These are phyloP conservation scores for Scaptomyza cyrtandrae DNA, from an alignment of 2,888 invertebrate genomes.

Conservation along the genomic window DNA sequence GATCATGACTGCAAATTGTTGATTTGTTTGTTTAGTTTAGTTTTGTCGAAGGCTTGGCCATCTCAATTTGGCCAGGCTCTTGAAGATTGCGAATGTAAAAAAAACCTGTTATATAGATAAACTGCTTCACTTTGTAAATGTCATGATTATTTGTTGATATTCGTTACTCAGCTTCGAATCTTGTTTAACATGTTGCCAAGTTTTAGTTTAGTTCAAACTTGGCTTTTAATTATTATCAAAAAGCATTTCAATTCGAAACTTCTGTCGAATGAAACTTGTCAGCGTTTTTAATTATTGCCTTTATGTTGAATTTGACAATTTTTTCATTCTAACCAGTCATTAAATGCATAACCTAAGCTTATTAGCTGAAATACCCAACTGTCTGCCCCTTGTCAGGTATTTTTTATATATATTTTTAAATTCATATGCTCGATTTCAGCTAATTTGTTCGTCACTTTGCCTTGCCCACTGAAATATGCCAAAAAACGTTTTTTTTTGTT, in stretches of 20 bases:
- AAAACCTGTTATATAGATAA: not conserved
- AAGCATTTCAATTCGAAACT: too few species aligned
- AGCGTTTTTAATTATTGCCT: constrained; percentile 4
- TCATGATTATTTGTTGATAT: not conserved
- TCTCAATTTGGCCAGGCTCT: not conserved
- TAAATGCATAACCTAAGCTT: constrained; percentile 13
- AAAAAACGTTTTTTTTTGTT: constrained; percentile 26
- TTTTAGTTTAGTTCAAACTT: too few species aligned
- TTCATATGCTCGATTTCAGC: constrained; percentile 64
- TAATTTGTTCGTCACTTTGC: constrained; percentile 75
- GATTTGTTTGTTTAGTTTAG: not conserved
- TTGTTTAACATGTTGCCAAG: too few species aligned
- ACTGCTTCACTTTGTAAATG: not conserved
- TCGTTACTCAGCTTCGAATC: too few species aligned
- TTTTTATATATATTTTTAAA: constrained; percentile 41
- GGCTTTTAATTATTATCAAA: too few species aligned
- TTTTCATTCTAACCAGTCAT: not conserved
- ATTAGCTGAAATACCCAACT: constrained; percentile 38
- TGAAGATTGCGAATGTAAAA: not conserved
- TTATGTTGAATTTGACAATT: not conserved
- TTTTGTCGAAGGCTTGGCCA: not conserved
- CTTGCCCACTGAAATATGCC: constrained; percentile 50
- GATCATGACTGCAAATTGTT: constrained; percentile 15
- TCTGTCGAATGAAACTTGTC: constrained; percentile 1
- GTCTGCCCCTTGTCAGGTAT: constrained; percentile 55